These are phyloP conservation scores for Ctenodactylus gundi DNA, from an alignment of 2,113 vertebrate species.

Conservation along the genomic window DNA sequence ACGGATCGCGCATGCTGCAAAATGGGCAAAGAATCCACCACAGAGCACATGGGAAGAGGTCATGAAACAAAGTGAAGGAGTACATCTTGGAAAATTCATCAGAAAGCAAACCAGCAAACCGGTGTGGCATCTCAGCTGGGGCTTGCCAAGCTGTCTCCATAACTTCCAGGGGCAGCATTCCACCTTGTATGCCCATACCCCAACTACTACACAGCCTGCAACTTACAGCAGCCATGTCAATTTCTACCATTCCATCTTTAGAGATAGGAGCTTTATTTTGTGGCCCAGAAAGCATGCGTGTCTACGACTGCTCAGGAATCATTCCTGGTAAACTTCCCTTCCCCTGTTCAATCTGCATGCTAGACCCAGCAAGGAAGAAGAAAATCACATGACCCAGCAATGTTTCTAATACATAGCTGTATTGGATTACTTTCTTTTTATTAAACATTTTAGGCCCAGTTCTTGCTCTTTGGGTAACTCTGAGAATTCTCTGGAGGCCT, in stretches of 20 bases:
- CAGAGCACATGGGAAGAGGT: not conserved
- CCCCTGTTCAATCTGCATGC: not conserved
- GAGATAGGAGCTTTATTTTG: not conserved
- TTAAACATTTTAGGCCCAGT: conserved; percentile 29
- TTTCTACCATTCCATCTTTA: not conserved
- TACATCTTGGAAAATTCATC: not conserved
- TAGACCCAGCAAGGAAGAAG: not conserved
- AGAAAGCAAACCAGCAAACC: not conserved
- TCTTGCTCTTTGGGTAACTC: conserved; percentile 47
- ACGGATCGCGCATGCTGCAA: not conserved
- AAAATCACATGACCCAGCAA: not conserved
- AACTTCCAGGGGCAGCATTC: not conserved
- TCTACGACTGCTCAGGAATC: not conserved
- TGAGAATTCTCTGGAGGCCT: conserved; percentile 54
- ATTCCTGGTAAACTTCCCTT: not conserved
- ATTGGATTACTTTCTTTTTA: conserved; percentile 66
- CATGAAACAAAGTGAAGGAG: not conserved
- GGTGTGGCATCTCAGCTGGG: not conserved
- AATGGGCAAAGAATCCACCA: not conserved
- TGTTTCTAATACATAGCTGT: not conserved
- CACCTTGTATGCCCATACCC: not conserved
- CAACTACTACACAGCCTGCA: not conserved
- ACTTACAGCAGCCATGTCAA: not conserved
- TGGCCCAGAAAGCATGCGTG: not conserved
- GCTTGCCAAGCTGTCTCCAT: not conserved